Evolutionary conservation across 2,113 vertebrate species (phyloP).

Genomic region (Poeciliopsis occidentalis): DNA sequence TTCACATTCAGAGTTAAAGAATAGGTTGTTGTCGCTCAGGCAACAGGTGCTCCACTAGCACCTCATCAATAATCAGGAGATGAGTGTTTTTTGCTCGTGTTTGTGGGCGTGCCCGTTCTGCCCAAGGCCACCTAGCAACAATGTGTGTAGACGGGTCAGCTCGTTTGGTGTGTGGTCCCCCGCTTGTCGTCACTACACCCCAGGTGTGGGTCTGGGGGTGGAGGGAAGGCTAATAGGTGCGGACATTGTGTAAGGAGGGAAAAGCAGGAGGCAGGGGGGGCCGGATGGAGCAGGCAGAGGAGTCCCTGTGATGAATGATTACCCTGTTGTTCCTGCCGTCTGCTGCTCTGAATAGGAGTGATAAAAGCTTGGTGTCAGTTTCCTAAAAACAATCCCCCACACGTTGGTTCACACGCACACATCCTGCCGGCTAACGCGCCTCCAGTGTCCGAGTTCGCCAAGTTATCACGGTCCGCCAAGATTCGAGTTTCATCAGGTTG

Average conservation of each 20-base stretch:
- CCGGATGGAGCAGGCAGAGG: slow-evolving; percentile 32
- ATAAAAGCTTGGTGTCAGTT: slow-evolving; percentile 59
- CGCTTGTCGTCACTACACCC: slow-evolving; percentile 54
- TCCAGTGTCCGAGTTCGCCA: slow-evolving; percentile 9
- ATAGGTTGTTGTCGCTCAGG: slow-evolving; percentile 54
- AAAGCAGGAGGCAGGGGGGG: slow-evolving; percentile 14
- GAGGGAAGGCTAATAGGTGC: slow-evolving; percentile 61
- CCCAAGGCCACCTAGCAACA: slow-evolving; percentile 69
- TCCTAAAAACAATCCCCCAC: slow-evolving; percentile 21
- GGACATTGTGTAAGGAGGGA: slow-evolving; percentile 56
- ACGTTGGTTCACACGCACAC: slow-evolving; percentile 5
- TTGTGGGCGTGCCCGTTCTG: neutral
- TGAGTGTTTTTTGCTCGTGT: neutral
- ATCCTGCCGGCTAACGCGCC: slow-evolving; percentile 4
- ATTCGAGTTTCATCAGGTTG: slow-evolving; percentile 35
- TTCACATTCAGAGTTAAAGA: slow-evolving; percentile 38
- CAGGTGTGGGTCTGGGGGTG: slow-evolving; percentile 54
- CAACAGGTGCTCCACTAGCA: slow-evolving; percentile 67
- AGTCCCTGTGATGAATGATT: slow-evolving; percentile 40
- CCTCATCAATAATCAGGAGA: slow-evolving; percentile 42
- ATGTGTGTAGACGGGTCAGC: slow-evolving; percentile 26
- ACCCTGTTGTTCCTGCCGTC: slow-evolving; percentile 44
- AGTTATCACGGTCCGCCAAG: slow-evolving; percentile 3
- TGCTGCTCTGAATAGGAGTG: slow-evolving; percentile 52
- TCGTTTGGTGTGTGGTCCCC: slow-evolving; percentile 24